These are phyloP conservation scores for Agrypnia vestita DNA, from an alignment of 1,140 invertebrate genomes.

Conservation along the genomic window DNA sequence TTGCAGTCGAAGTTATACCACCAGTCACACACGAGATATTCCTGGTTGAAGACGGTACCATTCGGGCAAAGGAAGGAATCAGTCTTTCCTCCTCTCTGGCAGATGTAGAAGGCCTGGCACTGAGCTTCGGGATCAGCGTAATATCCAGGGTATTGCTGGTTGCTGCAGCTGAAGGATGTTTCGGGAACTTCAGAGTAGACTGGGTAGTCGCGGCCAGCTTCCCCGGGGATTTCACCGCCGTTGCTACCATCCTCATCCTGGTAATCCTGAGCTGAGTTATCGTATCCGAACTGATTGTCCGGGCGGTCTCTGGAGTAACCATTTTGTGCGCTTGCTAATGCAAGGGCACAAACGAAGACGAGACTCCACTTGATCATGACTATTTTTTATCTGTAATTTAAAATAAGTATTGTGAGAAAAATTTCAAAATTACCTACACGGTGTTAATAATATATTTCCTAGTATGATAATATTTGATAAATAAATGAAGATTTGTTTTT, in stretches of 20 bases:
- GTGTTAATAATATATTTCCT: no score
- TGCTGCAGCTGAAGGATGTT: conserved; percentile 74
- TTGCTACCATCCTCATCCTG: conserved; percentile 30
- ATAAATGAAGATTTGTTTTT: no score
- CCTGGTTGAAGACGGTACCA: conserved; percentile 76
- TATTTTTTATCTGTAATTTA: not conserved
- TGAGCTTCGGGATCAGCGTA: conserved; percentile 72
- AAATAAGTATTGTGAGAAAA: not conserved
- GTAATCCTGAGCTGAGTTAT: conserved; percentile 18
- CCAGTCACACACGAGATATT: conserved; percentile 73
- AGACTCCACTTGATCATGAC: conserved; percentile 32
- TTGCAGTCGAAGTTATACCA: conserved; percentile 74
- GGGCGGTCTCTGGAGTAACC: conserved; percentile 60
- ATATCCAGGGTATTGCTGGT: conserved; percentile 71
- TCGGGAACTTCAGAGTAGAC: conserved; percentile 74
- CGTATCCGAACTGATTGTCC: conserved; percentile 51
- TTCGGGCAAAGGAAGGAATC: conserved; percentile 75
- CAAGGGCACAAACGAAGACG: conserved; percentile 46
- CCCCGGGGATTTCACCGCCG: conserved; percentile 54
- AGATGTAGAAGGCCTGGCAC: conserved; percentile 74
- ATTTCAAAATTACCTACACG: no score
- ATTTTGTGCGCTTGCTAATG: conserved; percentile 50
- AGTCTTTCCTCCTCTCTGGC: conserved; percentile 69
- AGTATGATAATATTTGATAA: no score
- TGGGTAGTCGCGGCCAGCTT: conserved; percentile 75